phyloP scores from a whole-genome alignment of 2,797 vertebrate genomes.

The Coranthus polyacanthus region DNA sequence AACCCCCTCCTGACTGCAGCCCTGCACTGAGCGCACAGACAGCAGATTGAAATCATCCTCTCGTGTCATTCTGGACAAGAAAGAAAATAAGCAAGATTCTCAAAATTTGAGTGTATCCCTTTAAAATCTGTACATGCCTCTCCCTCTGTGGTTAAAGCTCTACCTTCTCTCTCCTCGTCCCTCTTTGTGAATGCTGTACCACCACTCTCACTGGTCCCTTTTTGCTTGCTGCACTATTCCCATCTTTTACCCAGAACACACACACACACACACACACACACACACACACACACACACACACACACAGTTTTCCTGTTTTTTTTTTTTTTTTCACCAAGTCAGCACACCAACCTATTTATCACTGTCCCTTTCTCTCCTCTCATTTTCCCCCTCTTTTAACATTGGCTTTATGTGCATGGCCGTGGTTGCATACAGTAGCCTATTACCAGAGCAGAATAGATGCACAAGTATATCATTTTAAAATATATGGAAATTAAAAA shows the following conservation, averaged over 20 bases:
- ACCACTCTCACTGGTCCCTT: constrained; percentile 2
- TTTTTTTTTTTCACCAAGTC: constrained; percentile 48
- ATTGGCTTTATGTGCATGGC: constrained; percentile 8
- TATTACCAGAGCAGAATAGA: not conserved
- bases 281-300: constrained; percentile 22
- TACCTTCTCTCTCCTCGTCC: not conserved
- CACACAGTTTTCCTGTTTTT: constrained; percentile 43
- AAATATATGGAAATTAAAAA: not conserved
- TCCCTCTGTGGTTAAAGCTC: too few species aligned
- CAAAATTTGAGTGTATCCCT: too few species aligned
- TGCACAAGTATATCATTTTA: not conserved
- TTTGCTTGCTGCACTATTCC: constrained; percentile 26
- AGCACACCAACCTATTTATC: constrained; percentile 63
- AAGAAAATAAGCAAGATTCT: too few species aligned
- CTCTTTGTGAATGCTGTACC: constrained; percentile 8
- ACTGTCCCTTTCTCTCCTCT: constrained; percentile 29
- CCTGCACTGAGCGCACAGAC: too few species aligned
- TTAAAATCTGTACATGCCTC: constrained; percentile 1
- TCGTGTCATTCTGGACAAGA: too few species aligned
- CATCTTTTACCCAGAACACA: constrained; percentile 6
- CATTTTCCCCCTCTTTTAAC: constrained; percentile 1
- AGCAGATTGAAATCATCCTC: too few species aligned
- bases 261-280: constrained; percentile 10
- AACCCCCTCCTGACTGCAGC: too few species aligned
- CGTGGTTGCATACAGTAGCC: not conserved